Evolutionary conservation across 1,140 invertebrate species (phyloP).

Genomic region (Bilobella aurantiaca): DNA sequence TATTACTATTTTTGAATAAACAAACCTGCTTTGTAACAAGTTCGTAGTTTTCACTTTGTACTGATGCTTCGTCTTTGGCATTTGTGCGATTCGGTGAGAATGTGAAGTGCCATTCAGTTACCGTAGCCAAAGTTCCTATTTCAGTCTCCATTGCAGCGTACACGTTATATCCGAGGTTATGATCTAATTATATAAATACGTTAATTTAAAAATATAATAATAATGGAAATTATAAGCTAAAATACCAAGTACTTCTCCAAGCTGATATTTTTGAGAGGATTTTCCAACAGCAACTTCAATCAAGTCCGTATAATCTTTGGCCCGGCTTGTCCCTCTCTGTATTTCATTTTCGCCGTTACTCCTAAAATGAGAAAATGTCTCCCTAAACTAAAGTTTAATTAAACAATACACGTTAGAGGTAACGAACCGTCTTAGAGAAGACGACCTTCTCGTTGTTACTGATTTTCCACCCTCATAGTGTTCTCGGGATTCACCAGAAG

Average conservation of each 20-base stretch:
- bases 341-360: background rate
- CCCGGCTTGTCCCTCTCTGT: background rate
- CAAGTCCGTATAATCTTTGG: background rate
- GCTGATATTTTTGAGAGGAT: background rate
- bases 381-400: too few species aligned
- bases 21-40: background rate
- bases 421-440: background rate
- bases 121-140: conserved; percentile 54
- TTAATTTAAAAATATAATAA: too few species aligned
- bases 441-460: background rate
- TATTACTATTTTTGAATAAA: background rate
- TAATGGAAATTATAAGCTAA: conserved; percentile 36
- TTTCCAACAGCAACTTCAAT: background rate
- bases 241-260: conserved; percentile 12
- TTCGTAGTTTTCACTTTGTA: background rate
- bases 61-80: conserved; percentile 34
- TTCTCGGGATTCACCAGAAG: too few species aligned
- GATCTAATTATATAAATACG: too few species aligned
- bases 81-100: conserved; percentile 36
- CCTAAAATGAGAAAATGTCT: too few species aligned
- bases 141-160: conserved; percentile 56
- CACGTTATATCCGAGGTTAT: conserved; percentile 47
- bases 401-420: background rate
- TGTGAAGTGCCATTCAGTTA: conserved; percentile 60
- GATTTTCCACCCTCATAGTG: too few species aligned